Base-by-base conservation (phyloP, 92 coral and sea anemone species). In the Paragorgia papillata region DNA sequence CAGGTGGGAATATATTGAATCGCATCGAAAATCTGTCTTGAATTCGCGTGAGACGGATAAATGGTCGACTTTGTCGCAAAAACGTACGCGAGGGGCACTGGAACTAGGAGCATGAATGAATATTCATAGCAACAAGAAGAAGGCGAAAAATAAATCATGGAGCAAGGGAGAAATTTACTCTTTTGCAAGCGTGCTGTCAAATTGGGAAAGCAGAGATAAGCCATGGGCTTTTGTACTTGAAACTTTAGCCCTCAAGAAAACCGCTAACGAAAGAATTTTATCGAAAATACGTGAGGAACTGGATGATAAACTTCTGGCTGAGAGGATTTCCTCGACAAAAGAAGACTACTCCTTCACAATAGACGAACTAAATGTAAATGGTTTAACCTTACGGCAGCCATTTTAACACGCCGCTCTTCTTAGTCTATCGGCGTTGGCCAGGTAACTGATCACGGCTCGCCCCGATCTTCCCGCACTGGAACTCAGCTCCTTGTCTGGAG, bases 181-280 rank as follows among this genome's bases (percentile, higher is more conserved):
- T 2, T 46, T 46, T 15, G 53, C 53, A 6, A 6, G 2, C 53
- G 53, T 46, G 7, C 14, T 46, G n/a, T 2, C 53, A 46, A 2
- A 7, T 46, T 6, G 2, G 15, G 53, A 46, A 64, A 12, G 22
- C 27, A 9, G 71, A 30, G 71, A 34, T 24, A 64, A 43, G 46
- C 85, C 79, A 57, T 80, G 55, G 55, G 79, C 85, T 70, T 63
- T 59, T 30, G 57, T 63, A 22, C 76, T 67, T 49, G 83, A 79
- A 79, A 79, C 59, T 27, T 28, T 79, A 40, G 83, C 78, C 31
- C 66, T 67, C 33, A 77, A 66, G 43, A 62, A 66, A 66, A 66
- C 75, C 32, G 82, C 71, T 20, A 76, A 61, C 60, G 60, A 76
- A 61, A 39, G 40, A 0, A 18, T 76, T n/a, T 20, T 62, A 30